Percentiles rank a stretch among this genome's conserved stretches.
Evolutionary conservation across 2,797 vertebrate species (phyloP).

Genomic region (Typhlichthys eigenmanni): DNA sequence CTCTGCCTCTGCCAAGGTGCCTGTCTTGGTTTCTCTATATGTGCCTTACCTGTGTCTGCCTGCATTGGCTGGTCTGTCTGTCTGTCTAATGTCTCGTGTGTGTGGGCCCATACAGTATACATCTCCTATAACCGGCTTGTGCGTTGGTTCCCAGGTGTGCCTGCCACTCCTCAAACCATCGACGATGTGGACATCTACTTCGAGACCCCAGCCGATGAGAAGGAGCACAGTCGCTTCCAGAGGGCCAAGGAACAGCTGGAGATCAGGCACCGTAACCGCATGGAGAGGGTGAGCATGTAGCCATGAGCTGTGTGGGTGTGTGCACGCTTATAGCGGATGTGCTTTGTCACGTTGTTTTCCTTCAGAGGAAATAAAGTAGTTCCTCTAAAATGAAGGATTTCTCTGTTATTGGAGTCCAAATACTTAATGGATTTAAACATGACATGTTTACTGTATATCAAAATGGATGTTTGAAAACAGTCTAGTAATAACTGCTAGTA

Average conservation of each 20-base stretch:
- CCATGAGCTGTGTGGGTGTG: not conserved
- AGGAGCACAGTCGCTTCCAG: slow-evolving; percentile 96
- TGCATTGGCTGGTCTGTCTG: slow-evolving; percentile 9
- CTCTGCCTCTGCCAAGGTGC: slow-evolving; percentile 12
- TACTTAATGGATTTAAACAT: no score
- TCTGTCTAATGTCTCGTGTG: not conserved
- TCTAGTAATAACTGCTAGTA: no score
- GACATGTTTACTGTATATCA: no score
- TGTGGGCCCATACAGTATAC: slow-evolving; percentile 31
- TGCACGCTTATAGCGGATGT: not conserved
- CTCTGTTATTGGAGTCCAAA: no score
- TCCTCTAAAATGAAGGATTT: no score
- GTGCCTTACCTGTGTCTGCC: slow-evolving; percentile 11
- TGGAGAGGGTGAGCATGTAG: slow-evolving; percentile 87
- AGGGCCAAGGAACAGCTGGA: slow-evolving; percentile 97
- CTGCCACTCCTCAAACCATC: slow-evolving; percentile 85
- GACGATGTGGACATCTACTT: slow-evolving; percentile 98
- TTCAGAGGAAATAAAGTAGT: no score
- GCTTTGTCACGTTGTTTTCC: not conserved
- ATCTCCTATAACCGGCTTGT: slow-evolving; percentile 19
- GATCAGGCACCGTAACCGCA: slow-evolving; percentile 93
- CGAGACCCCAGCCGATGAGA: slow-evolving; percentile 94
- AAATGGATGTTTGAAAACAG: no score
- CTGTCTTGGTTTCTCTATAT: slow-evolving; percentile 13
- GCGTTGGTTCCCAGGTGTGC: slow-evolving; percentile 64